Evolutionary conservation across 2,113 vertebrate species (phyloP), one percentile per base, ranked within the genome.

Genomic region (Caranx ignobilis): DNA sequence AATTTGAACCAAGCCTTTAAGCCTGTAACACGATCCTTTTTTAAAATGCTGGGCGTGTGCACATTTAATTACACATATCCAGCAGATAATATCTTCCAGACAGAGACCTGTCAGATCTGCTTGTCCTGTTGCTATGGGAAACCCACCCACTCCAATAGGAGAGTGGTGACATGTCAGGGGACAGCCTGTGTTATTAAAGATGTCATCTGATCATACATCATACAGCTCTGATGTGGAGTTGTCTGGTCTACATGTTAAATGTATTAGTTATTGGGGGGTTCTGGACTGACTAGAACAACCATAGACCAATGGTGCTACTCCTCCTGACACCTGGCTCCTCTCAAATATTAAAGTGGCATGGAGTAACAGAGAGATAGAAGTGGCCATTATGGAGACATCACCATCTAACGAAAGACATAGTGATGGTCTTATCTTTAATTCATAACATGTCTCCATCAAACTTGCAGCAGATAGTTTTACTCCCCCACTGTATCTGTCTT

Each of bases 281-380:
- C 26, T 26, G 26, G 26, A 26, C 26, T 26, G 26, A 26, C 26
- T 26, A 26, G 26, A 26, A 26, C 26, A 26, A 26, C 26, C 26
- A 26, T 26, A 26, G 26, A 26, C 26, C 26, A 26, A 26, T 26
- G 26, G 26, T 26, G 26, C 6, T 37, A 37, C 39, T 10, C 35
- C 54, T 43, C 66, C 10, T 31, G 0, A 26, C 56, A 59, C 75
- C 54, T 75, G 57, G 39, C 43, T 73, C 72, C 84, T 56, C 77
- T 91, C 82, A 93, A 85, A 90, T 89, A 92, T 88, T 91, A 69
- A 88, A 84, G 83, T 82, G 55, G 34, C 67, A 75, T 64, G 82
- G 73, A 67, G 50, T 64, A 65, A 41, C 31, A 71, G 83, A 67
- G 67, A 76, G 74, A 72, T 79, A 77, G 78, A 85, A 91, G 73